Conservation (phyloP, 1,140 invertebrate genomes). For the Drosophila virilis region DNA sequence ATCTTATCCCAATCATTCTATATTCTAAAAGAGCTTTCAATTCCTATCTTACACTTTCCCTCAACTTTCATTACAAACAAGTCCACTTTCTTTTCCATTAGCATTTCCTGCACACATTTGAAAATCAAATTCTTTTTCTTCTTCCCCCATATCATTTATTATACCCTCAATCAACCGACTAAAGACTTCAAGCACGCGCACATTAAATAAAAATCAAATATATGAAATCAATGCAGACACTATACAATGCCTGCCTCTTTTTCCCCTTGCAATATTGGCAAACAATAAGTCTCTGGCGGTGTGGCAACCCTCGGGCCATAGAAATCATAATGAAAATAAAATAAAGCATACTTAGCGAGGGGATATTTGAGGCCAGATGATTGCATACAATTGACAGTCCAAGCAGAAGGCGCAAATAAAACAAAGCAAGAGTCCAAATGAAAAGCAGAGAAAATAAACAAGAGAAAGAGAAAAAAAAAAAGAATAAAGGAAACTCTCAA, state of each 20-base stretch:
- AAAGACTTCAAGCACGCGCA: not conserved
- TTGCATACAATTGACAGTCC: conserved; percentile 36
- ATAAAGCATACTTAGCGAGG: conserved; percentile 16
- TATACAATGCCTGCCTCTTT: conserved; percentile 39
- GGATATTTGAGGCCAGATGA: conserved; percentile 22
- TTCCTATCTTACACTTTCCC: not conserved
- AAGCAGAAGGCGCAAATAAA: conserved; percentile 20
- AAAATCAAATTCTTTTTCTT: not conserved
- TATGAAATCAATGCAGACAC: conserved; percentile 71
- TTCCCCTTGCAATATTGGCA: conserved; percentile 27
- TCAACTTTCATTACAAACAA: too few relatives aligned
- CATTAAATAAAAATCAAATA: conserved; percentile 69
- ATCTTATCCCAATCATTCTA: too few relatives aligned
- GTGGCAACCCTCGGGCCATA: conserved; percentile 22
- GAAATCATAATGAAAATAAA: conserved; percentile 68
- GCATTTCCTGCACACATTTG: too few relatives aligned
- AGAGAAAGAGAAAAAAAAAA: not conserved
- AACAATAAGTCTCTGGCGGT: conserved; percentile 25
- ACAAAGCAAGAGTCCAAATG: conserved; percentile 6
- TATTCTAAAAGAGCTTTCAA: too few relatives aligned
- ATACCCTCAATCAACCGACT: not conserved
- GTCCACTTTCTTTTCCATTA: too few relatives aligned
- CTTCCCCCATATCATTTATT: not conserved
- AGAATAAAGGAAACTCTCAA: conserved; percentile 16
- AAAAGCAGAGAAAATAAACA: not conserved